phyloP scores from a whole-genome alignment of 2,888 invertebrate genomes.

The Cybosia mesomella region DNA sequence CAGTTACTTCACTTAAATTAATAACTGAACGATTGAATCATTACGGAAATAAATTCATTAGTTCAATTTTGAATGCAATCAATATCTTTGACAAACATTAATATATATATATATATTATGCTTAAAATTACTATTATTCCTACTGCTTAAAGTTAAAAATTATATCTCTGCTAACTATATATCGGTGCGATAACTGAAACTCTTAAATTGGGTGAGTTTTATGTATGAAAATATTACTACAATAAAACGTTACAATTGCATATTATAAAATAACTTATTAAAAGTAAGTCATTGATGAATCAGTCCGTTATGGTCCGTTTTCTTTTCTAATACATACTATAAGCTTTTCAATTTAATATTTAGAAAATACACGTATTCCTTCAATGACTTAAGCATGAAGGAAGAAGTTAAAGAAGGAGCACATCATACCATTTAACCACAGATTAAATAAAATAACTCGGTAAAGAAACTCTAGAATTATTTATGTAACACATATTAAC shows the following conservation, averaged over 20 bases:
- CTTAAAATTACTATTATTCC: constrained; percentile 23
- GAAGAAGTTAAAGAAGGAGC: not conserved
- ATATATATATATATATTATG: not conserved
- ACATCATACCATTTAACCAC: not conserved
- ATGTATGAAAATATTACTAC: not conserved
- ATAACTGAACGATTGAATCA: constrained; percentile 18
- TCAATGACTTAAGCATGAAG: not conserved
- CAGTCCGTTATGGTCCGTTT: not conserved
- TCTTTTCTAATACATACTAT: not conserved
- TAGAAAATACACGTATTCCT: not conserved
- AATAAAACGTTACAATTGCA: not conserved
- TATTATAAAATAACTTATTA: not conserved
- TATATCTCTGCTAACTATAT: no score
- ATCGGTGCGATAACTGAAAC: no score
- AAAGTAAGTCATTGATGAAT: not conserved
- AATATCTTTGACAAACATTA: constrained; percentile 29
- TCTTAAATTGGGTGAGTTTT: not conserved
- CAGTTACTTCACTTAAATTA: constrained; percentile 59
- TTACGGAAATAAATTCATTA: constrained; percentile 29
- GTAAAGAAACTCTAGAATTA: not conserved
- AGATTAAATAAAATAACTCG: not conserved
- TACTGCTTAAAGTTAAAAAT: no score
- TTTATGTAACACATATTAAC: not conserved
- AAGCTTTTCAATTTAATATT: not conserved
- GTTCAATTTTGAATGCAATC: constrained; percentile 39